A percentile compares a stretch with the other conserved stretches of the same genome.
These are phyloP conservation scores for Phanerotoma sp. DNA, from an alignment of 2,888 invertebrate genomes.

Conservation along the genomic window DNA sequence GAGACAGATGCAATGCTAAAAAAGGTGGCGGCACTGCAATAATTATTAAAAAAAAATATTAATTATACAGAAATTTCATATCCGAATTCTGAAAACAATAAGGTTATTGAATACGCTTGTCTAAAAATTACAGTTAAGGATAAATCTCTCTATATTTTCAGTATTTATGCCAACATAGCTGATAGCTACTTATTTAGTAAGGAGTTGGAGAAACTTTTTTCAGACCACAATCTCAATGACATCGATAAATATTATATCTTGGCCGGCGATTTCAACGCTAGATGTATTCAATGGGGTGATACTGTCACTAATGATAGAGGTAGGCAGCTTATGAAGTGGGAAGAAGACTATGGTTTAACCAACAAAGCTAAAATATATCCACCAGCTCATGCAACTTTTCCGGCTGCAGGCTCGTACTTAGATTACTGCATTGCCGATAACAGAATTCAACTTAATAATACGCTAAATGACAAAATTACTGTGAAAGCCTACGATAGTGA, in stretches of 20 bases:
- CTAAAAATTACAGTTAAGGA: not conserved
- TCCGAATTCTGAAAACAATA: not conserved
- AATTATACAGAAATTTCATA: not conserved
- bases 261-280: conserved; percentile 21
- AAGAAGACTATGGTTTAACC: not conserved
- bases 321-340: conserved; percentile 2
- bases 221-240: not conserved
- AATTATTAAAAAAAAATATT: conserved; percentile 1
- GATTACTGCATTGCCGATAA: conserved; percentile 15
- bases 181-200: conserved; percentile 2
- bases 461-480: not conserved
- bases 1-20: too few species aligned
- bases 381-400: conserved; percentile 3
- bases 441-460: conserved; percentile 11
- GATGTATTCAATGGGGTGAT: conserved; percentile 13
- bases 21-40: too few species aligned
- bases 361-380: conserved; percentile 7
- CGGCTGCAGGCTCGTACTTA: conserved; percentile 9
- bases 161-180: conserved; percentile 5
- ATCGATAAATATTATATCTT: conserved; percentile 3
- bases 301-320: conserved; percentile 12
- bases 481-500: conserved; percentile 20
- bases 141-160: not conserved
- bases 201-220: conserved; percentile 12
- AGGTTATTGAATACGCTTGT: conserved; percentile 4